Evolutionary conservation across 2,888 invertebrate genomes (phyloP).

Genomic region (Trissolcus brochymenae): DNA sequence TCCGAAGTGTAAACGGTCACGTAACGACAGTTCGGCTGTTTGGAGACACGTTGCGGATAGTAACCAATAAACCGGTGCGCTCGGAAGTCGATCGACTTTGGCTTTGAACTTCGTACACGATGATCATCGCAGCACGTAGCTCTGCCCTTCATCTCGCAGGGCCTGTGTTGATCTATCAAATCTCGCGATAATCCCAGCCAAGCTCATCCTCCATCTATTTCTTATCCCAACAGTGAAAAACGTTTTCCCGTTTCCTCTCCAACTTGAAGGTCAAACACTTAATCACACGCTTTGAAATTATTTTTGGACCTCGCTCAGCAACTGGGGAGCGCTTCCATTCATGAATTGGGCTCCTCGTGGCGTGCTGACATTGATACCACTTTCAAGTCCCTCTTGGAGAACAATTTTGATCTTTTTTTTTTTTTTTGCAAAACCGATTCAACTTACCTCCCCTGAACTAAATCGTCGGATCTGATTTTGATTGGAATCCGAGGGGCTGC

Average conservation of each 20-base stretch:
- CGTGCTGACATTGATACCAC: conserved; percentile 23
- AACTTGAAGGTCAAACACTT: no score
- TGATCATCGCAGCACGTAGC: conserved; percentile 38
- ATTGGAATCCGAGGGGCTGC: conserved; percentile 9
- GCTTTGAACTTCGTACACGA: conserved; percentile 56
- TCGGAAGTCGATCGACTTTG: conserved; percentile 50
- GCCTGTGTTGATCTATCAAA: conserved; percentile 8
- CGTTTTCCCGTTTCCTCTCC: not conserved
- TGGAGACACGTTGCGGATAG: conserved; percentile 44
- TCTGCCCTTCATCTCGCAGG: conserved; percentile 24
- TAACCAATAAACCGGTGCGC: conserved; percentile 43
- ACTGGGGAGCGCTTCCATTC: conserved; percentile 6
- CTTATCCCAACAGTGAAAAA: not conserved
- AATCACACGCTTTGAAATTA: not conserved
- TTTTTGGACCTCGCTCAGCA: not conserved
- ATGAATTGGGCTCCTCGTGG: conserved; percentile 1
- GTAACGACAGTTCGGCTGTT: conserved; percentile 41
- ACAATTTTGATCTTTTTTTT: not conserved
- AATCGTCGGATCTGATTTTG: no score
- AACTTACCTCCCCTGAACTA: conserved; percentile 30
- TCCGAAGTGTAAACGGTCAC: conserved; percentile 43
- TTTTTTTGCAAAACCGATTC: not conserved
- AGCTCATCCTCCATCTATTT: no score
- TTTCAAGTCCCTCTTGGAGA: not conserved
- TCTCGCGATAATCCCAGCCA: conserved; percentile 5